These are phyloP conservation scores for Syngnathus typhle DNA, from an alignment of 2,113 vertebrate species.

Conservation along the genomic window DNA sequence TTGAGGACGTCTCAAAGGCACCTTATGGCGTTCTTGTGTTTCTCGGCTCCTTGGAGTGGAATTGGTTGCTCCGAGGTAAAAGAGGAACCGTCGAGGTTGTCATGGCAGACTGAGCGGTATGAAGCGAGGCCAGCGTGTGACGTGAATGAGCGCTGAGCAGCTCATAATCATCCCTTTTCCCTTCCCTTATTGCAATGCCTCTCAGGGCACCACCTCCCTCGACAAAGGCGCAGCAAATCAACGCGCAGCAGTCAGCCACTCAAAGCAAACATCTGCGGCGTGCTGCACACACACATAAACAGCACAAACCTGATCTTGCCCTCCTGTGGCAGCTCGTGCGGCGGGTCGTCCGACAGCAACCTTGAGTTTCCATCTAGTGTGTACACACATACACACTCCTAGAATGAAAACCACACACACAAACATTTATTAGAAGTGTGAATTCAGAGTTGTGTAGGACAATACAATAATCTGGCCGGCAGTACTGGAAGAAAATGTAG, in stretches of 20 bases:
- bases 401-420: conserved; percentile 32
- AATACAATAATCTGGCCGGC: too few species aligned
- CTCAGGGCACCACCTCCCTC: conserved; percentile 10
- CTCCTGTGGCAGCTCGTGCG: conserved; percentile 78
- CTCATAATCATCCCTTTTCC: conserved; percentile 23
- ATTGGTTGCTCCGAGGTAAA: conserved; percentile 16
- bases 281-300: background rate
- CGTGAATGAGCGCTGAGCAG: background rate
- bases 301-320: conserved; percentile 74
- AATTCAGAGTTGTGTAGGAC: too few species aligned
- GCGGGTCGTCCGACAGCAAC: conserved; percentile 80
- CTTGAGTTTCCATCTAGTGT: conserved; percentile 76
- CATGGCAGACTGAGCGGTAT: conserved; percentile 18
- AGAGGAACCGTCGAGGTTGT: conserved; percentile 22
- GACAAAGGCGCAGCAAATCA: conserved; percentile 22
- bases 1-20: background rate
- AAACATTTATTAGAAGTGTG: conserved; percentile 5
- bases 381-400: conserved; percentile 87
- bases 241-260: conserved; percentile 11
- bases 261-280: conserved; percentile 18
- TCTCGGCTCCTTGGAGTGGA: conserved; percentile 22
- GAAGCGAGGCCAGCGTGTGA: conserved; percentile 5
- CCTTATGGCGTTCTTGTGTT: conserved; percentile 3
- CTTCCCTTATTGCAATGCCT: conserved; percentile 10
- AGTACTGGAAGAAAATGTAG: too few species aligned